These are phyloP conservation scores for Coregonus suidteri DNA, from an alignment of 2,797 vertebrate genomes.

Conservation along the genomic window DNA sequence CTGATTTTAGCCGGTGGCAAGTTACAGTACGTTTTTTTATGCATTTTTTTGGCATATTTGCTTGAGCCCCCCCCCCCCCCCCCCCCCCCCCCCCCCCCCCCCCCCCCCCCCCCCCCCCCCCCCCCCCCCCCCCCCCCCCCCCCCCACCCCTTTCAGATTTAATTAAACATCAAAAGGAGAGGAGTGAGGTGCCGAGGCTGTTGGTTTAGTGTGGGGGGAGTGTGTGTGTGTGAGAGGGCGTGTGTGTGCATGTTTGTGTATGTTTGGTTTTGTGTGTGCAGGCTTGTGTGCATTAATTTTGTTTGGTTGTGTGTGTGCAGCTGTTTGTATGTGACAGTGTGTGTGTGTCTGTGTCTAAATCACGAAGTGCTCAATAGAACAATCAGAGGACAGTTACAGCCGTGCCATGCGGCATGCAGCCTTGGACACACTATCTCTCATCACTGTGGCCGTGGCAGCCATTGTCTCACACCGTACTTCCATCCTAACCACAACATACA, in stretches of 20 bases:
- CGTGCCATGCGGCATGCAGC: not conserved
- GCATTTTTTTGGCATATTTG: constrained; percentile 74
- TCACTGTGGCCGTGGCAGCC: constrained; percentile 8
- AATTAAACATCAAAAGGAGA: constrained; percentile 81
- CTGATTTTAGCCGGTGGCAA: constrained; percentile 51
- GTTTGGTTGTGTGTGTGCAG: too few relatives aligned
- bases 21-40: constrained; percentile 64
- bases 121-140: not conserved
- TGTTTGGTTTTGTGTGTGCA: constrained; percentile 1
- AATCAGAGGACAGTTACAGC: constrained; percentile 13
- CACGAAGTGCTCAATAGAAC: constrained; percentile 39
- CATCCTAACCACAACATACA: not conserved
- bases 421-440: constrained; percentile 21
- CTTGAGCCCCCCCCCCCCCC: constrained; percentile 22
- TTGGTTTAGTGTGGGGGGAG: constrained; percentile 35
- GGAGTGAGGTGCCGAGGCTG: constrained; percentile 19
- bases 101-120: not conserved
- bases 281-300: not conserved
- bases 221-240: too few relatives aligned
- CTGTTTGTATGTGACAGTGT: constrained; percentile 1
- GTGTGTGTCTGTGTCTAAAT: constrained; percentile 23
- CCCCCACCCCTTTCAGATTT: constrained; percentile 49
- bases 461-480: constrained; percentile 6
- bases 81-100: not conserved
- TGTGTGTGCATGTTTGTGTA: not conserved